Evolutionary conservation across 2,888 invertebrate species (phyloP), one percentile per base, ranked within the genome.

Genomic region (Phengaris arion): DNA sequence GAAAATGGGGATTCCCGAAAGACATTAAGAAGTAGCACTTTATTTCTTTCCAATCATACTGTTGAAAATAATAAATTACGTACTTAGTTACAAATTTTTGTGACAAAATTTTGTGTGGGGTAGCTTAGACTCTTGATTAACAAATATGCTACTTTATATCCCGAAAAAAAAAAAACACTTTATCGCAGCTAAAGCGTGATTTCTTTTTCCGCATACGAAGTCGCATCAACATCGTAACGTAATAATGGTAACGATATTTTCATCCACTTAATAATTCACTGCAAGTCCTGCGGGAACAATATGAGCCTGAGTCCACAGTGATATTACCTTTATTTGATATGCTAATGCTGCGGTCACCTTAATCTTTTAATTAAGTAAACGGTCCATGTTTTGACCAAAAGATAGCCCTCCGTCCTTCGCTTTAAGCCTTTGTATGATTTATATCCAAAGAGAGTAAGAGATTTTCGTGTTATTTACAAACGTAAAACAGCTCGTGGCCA

Each of bases 351-450:
- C 82, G 86, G 82, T 81, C 84, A 84, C 85, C 86, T 89, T 89
- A 89, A 89, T 89, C 89, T 89, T 90, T 90, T 87, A 85, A 89
- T 90, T 90, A 85, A 80, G 82, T 80, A 81, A 75, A 68, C 74
- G 73, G 77, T 68, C 64, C 57, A 74, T 81, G 79, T 82, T 79
- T 77, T 80, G 77, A 76, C 79, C 75, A 76, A 81, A 83, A 84
- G 87, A 87, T 86, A 85, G 84, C 83, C 81, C 80, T 79, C 82
- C 81, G 81, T 80, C 78, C 64, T 9, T 64, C 35, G 64, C 64
- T 64, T 70, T 12, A 22, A 13, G 13, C 45, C 45, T 46, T 68
- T 72, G 5, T 54, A 22, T 70, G 70, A 51, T 48, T 70, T 51
- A 64, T 45, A 22, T 22, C 9, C 22, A 9, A 52, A 64, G 64